A percentile compares a stretch with the other conserved stretches of the same genome.
Conservation (phyloP, 2,888 invertebrate species). For the Reticulitermes lucifugus region DNA sequence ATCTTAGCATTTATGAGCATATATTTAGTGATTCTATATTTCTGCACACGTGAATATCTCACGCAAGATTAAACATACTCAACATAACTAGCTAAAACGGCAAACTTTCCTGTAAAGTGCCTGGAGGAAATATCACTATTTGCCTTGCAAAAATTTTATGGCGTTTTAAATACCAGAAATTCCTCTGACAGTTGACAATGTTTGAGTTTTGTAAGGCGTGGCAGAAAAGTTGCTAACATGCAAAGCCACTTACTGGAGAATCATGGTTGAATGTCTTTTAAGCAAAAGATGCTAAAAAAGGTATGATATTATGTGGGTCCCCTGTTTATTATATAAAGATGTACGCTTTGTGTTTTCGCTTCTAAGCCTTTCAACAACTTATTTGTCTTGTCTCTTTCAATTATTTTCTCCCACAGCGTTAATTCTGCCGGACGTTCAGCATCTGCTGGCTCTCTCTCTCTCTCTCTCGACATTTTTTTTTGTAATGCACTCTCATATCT, state of each 20-base stretch:
- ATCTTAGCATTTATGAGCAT: too few relatives aligned
- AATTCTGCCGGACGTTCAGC: neutral
- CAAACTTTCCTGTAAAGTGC: neutral
- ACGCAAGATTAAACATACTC: slow-evolving; percentile 1
- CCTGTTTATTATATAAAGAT: neutral
- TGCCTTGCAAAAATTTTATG: slow-evolving; percentile 6
- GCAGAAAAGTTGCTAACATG: neutral
- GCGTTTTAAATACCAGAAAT: neutral
- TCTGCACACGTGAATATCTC: neutral
- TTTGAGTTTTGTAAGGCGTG: slow-evolving; percentile 8
- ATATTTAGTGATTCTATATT: too few relatives aligned
- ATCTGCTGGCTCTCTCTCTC: too few relatives aligned
- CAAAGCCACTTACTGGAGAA: neutral
- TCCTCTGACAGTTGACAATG: slow-evolving; percentile 7
- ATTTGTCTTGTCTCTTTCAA: neutral
- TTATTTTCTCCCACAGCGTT: neutral
- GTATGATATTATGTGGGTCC: neutral
- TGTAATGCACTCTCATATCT: too few relatives aligned
- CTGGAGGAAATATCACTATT: neutral
- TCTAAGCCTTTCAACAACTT: neutral
- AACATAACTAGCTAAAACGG: neutral
- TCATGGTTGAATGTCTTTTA: neutral
- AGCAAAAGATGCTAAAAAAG: neutral
- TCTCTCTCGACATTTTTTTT: too few relatives aligned
- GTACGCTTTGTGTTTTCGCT: neutral